These are phyloP conservation scores for Phycodurus eques DNA, from an alignment of 2,113 vertebrate genomes.

Conservation along the genomic window DNA sequence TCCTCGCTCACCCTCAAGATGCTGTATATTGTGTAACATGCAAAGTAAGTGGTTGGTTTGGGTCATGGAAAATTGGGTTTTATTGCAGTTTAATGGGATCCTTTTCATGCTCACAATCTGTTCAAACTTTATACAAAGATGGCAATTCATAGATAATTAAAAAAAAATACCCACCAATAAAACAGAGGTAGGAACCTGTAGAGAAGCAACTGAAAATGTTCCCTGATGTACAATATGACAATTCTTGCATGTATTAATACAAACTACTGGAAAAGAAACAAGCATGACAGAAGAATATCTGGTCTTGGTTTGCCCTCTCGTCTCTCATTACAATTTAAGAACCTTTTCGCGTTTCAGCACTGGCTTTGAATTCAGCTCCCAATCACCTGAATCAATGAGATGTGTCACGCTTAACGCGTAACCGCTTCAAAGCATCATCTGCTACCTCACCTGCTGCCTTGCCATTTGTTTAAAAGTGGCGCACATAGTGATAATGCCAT, in stretches of 20 bases:
- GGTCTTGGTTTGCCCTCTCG: conserved; percentile 20
- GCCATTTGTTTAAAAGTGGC: conserved; percentile 36
- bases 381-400: conserved; percentile 50
- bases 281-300: conserved; percentile 20
- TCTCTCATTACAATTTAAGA: conserved; percentile 39
- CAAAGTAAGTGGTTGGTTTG: conserved; percentile 33
- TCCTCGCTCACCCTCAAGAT: background rate
- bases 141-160: conserved; percentile 5
- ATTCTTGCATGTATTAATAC: background rate
- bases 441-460: conserved; percentile 57
- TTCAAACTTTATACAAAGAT: conserved; percentile 43
- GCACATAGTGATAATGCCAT: background rate
- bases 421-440: conserved; percentile 40
- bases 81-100: conserved; percentile 53
- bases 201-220: background rate
- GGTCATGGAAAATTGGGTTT: conserved; percentile 36
- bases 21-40: conserved; percentile 14
- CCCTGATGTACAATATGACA: too few species aligned
- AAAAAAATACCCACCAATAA: background rate
- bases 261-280: conserved; percentile 17
- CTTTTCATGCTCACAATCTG: conserved; percentile 50
- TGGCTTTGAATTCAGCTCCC: conserved; percentile 39
- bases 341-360: conserved; percentile 20
- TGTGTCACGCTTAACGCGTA: conserved; percentile 36
- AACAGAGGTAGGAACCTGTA: background rate